These are phyloP conservation scores for Anguilla obscura DNA, from an alignment of 2,797 vertebrate species.

Conservation along the genomic window DNA sequence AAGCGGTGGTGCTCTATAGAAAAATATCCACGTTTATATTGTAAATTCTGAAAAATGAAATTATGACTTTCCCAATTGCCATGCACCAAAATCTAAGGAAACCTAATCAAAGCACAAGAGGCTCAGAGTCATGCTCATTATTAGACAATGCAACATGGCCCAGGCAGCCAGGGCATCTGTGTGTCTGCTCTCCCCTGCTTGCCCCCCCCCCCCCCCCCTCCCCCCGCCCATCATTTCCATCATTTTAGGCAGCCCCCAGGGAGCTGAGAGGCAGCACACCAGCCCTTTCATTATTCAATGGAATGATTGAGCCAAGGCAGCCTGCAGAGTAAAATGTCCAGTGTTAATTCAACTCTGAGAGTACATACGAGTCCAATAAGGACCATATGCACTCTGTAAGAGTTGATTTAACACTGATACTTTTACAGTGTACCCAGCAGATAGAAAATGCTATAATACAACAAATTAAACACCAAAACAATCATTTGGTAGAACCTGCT, in stretches of 20 bases:
- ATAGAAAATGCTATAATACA: neutral
- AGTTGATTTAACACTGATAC: too few relatives aligned
- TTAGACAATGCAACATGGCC: slow-evolving; percentile 6
- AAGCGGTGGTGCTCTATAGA: neutral
- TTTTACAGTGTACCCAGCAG: neutral
- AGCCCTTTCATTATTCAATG: neutral
- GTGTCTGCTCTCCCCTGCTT: neutral
- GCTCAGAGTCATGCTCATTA: slow-evolving; percentile 1
- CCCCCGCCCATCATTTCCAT: too few relatives aligned
- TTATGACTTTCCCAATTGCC: neutral
- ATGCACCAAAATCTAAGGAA: neutral
- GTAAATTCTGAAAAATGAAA: neutral
- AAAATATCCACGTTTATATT: neutral
- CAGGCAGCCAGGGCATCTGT: neutral
- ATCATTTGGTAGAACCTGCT: neutral
- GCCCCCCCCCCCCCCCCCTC: neutral
- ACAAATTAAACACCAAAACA: neutral
- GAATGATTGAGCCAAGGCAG: neutral
- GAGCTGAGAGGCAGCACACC: neutral
- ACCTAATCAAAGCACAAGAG: neutral
- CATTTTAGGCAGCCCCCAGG: neutral
- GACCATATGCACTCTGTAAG: too few relatives aligned
- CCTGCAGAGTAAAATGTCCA: neutral
- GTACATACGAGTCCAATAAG: too few relatives aligned
- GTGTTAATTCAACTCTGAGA: neutral